Base-by-base conservation (phyloP, 1,140 invertebrate species). In the Glossosoma conforme region DNA sequence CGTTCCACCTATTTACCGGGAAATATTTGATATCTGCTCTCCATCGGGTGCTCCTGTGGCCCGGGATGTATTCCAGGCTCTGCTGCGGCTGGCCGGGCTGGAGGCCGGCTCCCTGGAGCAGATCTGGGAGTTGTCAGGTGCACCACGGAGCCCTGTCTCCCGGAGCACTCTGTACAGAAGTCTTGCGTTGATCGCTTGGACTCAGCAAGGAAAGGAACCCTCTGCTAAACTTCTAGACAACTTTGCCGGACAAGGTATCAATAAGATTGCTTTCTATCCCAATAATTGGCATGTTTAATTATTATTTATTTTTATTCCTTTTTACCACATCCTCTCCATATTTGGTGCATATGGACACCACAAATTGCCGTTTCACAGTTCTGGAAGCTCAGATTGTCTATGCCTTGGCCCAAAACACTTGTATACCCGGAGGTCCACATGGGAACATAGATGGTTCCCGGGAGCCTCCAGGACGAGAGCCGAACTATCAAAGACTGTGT, bases 61-160 rank as follows among this genome's bases (percentile, higher is more conserved):
- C 9, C 43, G 53, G 1, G 30, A 59, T 25, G 44, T 55, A 5
- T 59, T 55, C 17, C 52, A 82, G 56, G 74, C 77, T 40, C 64
- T 85, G 2, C 69, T 84, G 35, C 72, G 79, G 37, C 78, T 81
- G 61, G 80, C 80, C 13, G 80, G 79, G 57, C 64, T 85, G 32
- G 77, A 76, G 49, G 75, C 75, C 48, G 63, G 72, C 18, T 69
- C 77, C 43, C 69, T 84, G 20, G 78, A 77, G 49, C 52, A 74
- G 76, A 85, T 86, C 64, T 85, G 82, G 82, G 81, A 85, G 51
- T 54, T 80, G 22, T 76, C 81, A 2, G 81, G 82, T 50, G 75
- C 73, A 46, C 77, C 78, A 37, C 72, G 77, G 49, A 80, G 80
- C 13, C 72, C 73, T 46, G 63, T 86, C 10, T 79, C 77, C 5